A percentile compares a stretch with the other conserved stretches of the same genome.
These are phyloP conservation scores for Cinclus cinclus DNA, from an alignment of 2,113 vertebrate species.

Conservation along the genomic window DNA sequence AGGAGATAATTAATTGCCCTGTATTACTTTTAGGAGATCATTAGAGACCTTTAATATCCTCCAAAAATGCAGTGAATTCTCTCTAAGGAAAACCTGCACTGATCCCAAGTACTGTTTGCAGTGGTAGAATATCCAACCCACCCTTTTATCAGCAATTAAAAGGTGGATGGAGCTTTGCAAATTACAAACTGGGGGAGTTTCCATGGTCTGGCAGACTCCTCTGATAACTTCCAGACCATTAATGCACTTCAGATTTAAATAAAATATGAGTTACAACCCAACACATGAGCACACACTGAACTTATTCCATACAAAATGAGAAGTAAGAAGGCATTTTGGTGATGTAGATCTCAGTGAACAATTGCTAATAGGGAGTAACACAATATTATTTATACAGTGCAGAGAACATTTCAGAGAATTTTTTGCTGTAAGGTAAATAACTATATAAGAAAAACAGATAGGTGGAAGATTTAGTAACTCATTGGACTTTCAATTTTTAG, in stretches of 20 bases:
- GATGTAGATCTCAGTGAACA: not conserved
- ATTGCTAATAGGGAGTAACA: not conserved
- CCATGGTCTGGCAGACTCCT: not conserved
- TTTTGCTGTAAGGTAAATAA: not conserved
- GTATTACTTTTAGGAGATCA: constrained; percentile 25
- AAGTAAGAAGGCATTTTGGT: not conserved
- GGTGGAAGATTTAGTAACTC: not conserved
- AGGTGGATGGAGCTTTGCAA: not conserved
- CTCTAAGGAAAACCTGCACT: constrained; percentile 18
- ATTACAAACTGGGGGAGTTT: not conserved
- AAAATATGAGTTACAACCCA: not conserved
- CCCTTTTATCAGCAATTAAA: not conserved
- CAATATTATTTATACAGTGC: not conserved
- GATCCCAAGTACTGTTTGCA: not conserved
- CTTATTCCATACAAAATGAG: not conserved
- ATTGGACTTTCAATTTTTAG: not conserved
- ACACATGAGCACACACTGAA: not conserved
- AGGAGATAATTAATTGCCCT: constrained; percentile 48
- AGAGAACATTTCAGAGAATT: not conserved
- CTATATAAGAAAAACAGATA: not conserved
- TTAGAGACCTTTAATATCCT: constrained; percentile 38
- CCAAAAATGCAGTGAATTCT: not conserved
- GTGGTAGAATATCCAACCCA: not conserved
- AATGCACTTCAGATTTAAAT: not conserved
- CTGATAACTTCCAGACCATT: not conserved